Evolutionary conservation across 2,797 vertebrate genomes (phyloP).

Genomic region (Dendrocincla tyrannina): DNA sequence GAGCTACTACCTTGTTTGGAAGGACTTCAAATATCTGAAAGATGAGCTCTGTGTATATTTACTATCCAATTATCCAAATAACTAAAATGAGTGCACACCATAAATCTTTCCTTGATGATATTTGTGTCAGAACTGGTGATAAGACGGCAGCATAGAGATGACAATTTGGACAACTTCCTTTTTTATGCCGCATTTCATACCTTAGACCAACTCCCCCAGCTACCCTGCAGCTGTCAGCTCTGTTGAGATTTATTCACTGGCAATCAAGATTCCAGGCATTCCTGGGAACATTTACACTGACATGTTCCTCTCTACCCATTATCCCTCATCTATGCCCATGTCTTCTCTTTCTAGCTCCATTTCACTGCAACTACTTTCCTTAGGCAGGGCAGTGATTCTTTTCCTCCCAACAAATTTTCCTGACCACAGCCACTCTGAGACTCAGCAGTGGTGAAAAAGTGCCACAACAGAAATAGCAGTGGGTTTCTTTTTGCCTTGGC

Average conservation of each 20-base stretch:
- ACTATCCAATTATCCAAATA: conserved; percentile 2
- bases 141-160: not conserved
- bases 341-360: not conserved
- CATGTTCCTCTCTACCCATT: not conserved
- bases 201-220: not conserved
- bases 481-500: not conserved
- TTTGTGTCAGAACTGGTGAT: conserved; percentile 28
- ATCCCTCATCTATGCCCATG: not conserved
- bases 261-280: conserved; percentile 46
- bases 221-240: not conserved
- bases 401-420: not conserved
- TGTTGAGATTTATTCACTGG: conserved; percentile 20
- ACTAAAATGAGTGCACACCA: not conserved
- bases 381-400: not conserved
- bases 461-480: not conserved
- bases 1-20: conserved; percentile 1
- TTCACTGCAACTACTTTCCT: not conserved
- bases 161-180: conserved; percentile 4
- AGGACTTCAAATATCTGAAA: conserved; percentile 21
- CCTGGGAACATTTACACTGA: not conserved
- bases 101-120: conserved; percentile 16
- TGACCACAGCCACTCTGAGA: not conserved
- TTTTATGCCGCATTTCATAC: conserved; percentile 8
- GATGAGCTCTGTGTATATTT: not conserved
- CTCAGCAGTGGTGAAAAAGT: not conserved